A percentile compares a stretch with the other conserved stretches of the same genome.
Conservation (phyloP, 2,888 invertebrate species). For the Smittia sp. region DNA sequence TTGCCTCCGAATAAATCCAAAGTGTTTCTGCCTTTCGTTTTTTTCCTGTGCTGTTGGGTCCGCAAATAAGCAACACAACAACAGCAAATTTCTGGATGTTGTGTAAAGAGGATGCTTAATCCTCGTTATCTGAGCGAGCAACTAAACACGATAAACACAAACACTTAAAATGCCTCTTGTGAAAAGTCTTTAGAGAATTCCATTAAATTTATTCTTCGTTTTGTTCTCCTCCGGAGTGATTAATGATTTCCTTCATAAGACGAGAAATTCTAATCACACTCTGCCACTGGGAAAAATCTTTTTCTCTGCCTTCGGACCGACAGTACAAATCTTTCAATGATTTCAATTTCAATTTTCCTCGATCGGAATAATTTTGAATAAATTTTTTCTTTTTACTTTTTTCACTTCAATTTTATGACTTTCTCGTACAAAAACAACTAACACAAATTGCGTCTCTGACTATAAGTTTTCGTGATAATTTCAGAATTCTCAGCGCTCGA, state of each 20-base stretch:
- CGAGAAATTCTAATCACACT: constrained; percentile 26
- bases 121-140: constrained; percentile 1
- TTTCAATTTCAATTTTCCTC: background rate
- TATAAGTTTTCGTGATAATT: background rate
- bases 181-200: constrained; percentile 3
- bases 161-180: constrained; percentile 8
- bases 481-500: background rate
- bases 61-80: background rate
- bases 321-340: background rate
- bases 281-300: background rate
- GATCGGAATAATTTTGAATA: background rate
- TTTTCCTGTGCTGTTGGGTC: background rate
- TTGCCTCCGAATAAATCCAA: background rate
- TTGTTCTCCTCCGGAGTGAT: background rate
- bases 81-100: constrained; percentile 8
- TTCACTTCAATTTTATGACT: constrained; percentile 7
- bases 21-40: background rate
- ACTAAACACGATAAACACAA: constrained; percentile 3
- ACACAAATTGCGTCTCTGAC: constrained; percentile 13
- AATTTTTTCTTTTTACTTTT: background rate
- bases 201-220: background rate
- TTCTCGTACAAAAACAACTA: constrained; percentile 9
- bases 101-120: constrained; percentile 1
- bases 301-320: background rate
- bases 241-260: constrained; percentile 31